Evolutionary conservation across 2,113 vertebrate species (phyloP), one percentile per base, ranked within the genome.

Genomic region (Carettochelys insculpta): DNA sequence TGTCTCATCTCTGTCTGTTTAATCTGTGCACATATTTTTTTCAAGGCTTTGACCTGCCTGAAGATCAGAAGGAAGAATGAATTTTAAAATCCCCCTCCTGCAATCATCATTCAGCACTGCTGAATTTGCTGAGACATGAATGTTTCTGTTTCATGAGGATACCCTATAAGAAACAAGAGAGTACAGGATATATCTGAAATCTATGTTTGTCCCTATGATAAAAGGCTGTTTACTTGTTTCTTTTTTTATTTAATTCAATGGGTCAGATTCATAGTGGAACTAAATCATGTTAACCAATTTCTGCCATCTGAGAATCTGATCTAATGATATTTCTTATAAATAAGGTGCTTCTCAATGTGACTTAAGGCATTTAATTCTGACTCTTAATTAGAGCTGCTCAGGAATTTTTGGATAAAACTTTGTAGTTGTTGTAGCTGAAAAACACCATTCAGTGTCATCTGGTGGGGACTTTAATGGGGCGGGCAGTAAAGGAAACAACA

Each of bases 41-140:
- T 96, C 95, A 90, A 96, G 95, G 92, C 83, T 83, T 97, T 96
- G 90, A 97, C 96, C 89, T 34, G 27, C 87, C 91, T 91, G 85
- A 95, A 91, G 92, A 89, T 81, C 91, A 96, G 93, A 95, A 92
- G 90, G 86, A 90, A 97, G 88, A 94, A 50, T 93, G 80, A 91
- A 89, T 97, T 95, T 96, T 91, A 94, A 95, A 83, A 79, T 45
- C 47, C 83, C 77, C 24, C 86, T 96, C 86, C 91, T 95, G 92
- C 38, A 94, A 93, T 95, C 94, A 95, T 73, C 2, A 80, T 56
- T 79, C 75, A 85, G 56, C 88, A 56, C 87, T 68, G 87, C 96
- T 96, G 79, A 81, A 88, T 93, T 90, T 95, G 88, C 94, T 95
- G 77, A 25, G 92, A 83, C 88, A 93, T 53, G 4, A 24, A 20